A percentile compares a stretch with the other conserved stretches of the same genome.
phyloP scores from a whole-genome alignment of 2,888 invertebrate species.

The Rhingia rostrata region DNA sequence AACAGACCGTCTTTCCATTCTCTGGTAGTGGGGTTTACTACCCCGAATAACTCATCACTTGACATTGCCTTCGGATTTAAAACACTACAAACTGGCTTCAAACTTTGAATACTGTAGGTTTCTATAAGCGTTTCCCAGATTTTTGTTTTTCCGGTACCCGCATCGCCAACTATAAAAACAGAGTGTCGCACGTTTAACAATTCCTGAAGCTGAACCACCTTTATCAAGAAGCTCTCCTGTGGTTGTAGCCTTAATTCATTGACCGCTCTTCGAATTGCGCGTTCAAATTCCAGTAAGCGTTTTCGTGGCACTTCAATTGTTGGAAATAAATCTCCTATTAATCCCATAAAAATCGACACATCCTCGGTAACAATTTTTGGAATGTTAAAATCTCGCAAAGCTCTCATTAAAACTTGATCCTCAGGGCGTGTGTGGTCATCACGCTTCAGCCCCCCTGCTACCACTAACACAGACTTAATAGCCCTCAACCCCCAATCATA shows the following conservation, averaged over 20 bases:
- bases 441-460: conserved; percentile 95
- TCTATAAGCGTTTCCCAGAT: conserved; percentile 95
- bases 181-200: conserved; percentile 97
- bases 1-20: conserved; percentile 97
- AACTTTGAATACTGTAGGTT: conserved; percentile 87
- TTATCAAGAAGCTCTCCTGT: conserved; percentile 93
- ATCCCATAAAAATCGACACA: conserved; percentile 95
- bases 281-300: conserved; percentile 93
- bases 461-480: conserved; percentile 97
- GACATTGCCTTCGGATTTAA: conserved; percentile 97
- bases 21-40: conserved; percentile 95
- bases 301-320: conserved; percentile 96
- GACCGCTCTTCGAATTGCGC: conserved; percentile 90
- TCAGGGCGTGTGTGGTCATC: conserved; percentile 91
- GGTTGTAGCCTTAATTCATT: conserved; percentile 94
- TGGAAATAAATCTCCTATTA: conserved; percentile 96
- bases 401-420: conserved; percentile 97
- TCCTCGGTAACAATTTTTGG: conserved; percentile 98
- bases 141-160: conserved; percentile 96
- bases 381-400: conserved; percentile 96
- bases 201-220: conserved; percentile 96
- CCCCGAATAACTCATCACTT: conserved; percentile 96
- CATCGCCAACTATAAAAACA: conserved; percentile 93
- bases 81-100: conserved; percentile 93
- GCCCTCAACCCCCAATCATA: conserved; percentile 99